Evolutionary conservation across 2,888 invertebrate genomes (phyloP), one percentile per base, ranked within the genome.

Genomic region (Leptothorax acervorum): DNA sequence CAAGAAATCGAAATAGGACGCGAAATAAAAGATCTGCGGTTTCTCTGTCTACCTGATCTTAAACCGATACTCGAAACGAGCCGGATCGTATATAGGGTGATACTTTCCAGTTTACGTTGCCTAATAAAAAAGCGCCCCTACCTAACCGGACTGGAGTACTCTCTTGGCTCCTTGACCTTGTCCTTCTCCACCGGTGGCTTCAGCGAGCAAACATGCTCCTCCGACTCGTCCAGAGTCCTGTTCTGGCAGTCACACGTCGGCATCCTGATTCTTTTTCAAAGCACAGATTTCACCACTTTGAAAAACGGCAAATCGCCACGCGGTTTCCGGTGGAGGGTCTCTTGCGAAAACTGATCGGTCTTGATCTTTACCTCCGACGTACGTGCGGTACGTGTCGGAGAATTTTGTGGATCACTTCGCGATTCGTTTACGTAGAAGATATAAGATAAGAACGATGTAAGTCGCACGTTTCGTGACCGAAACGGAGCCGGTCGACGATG

Each of bases 221-320:
- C 87, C 83, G 88, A 85, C 63, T 88, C 83, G 39, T 89, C 85
- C 63, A 74, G 81, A 53, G 85, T 68, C 4, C 84, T 79, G 68
- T 79, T 85, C n/a, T 91, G 86, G 75, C 94, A 94, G 28, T 89
- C 86, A 71, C 94, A 94, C 39, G 89, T 91, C 18, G 93, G 92
- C 94, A 94, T 94, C 68, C 86, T 53, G 28, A n/a, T 18, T 28
- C 15, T n/a, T 48, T 60, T 18, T 60, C 53, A 23, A 18, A 31
- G 6, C 66, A 62, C 66, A 3, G 35, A 35, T 15, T 51, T 63
- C 65, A 48, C 45, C 48, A 35, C 48, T 23, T 45, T 9, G 9
- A 28, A 45, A 12, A 42, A 28, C 12, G 9, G 9, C 23, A 4
- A 8, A 11, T 28, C 18, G 28, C 15, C 28, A 4, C 18, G 39